A percentile compares a stretch with the other conserved stretches of the same genome.
phyloP scores from a whole-genome alignment of 2,888 invertebrate species.

The Xestobium rufovillosum region DNA sequence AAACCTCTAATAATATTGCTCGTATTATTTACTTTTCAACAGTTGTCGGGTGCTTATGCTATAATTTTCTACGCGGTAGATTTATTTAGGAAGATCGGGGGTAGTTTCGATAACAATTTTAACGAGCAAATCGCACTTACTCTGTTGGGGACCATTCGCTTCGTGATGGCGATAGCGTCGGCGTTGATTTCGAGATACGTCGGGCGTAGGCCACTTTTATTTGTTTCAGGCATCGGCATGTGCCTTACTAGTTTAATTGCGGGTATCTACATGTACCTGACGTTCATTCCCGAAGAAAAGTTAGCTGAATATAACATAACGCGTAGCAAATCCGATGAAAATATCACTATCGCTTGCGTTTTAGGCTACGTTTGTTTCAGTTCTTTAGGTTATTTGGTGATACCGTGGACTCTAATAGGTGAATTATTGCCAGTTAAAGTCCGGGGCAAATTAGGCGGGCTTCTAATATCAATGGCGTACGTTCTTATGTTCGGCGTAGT shows the following conservation, averaged over 20 bases:
- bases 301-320: constrained; percentile 28
- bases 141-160: constrained; percentile 46
- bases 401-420: constrained; percentile 52
- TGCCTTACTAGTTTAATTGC: constrained; percentile 42
- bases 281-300: constrained; percentile 26
- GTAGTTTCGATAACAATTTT: constrained; percentile 38
- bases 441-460: constrained; percentile 47
- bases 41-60: constrained; percentile 50
- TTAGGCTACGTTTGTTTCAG: constrained; percentile 48
- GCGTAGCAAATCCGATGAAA: constrained; percentile 31
- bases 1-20: constrained; percentile 47
- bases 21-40: constrained; percentile 48
- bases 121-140: constrained; percentile 46
- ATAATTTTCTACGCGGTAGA: constrained; percentile 53
- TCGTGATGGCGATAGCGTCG: constrained; percentile 47
- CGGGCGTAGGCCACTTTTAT: constrained; percentile 46
- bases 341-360: constrained; percentile 43
- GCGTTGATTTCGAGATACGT: constrained; percentile 44
- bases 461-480: constrained; percentile 48
- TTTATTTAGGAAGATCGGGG: constrained; percentile 45
- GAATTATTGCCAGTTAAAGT: constrained; percentile 49
- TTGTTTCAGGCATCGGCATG: constrained; percentile 50
- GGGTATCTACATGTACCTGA: constrained; percentile 32
- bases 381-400: constrained; percentile 48
- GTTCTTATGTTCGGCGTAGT: constrained; percentile 48